Base-by-base conservation (phyloP, 2,113 vertebrate genomes). In the Vulpes vulpes region DNA sequence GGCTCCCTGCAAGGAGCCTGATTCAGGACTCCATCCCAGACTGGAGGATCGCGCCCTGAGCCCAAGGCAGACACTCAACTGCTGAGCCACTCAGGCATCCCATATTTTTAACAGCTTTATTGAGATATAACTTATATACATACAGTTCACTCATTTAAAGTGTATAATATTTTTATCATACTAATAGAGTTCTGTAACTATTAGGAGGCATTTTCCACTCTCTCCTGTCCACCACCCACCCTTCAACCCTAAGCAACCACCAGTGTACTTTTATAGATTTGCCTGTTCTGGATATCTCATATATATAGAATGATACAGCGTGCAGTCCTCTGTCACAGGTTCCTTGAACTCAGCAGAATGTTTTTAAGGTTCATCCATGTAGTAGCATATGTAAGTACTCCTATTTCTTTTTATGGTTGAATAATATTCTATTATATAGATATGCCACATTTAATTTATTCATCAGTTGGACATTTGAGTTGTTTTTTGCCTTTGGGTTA, bases 21-120 rank as follows among this genome's bases (percentile, higher is more conserved):
- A 43, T 43, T 43, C 7, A 43, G 43, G 43, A 43, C 43, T 43
- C 43, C 1, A 43, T 43, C 43, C 43, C 43, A 43, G 43, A 43
- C 43, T 7, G 6, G 5, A 43, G 43, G 43, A 43, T 43, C 43
- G 43, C 6, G 43, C 43, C 43, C 43, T 43, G 43, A 43, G 43
- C 43, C 43, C 43, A 43, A 43, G 43, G 43, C 43, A 43, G 43
- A 43, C 43, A 43, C 43, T 43, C 43, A 43, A 43, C 43, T 43
- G 43, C 43, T 43, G 6, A 43, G 43, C 43, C 43, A 43, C 5
- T 43, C 43, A 43, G 43, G 6, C 43, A 43, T 43, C 43, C 43
- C 43, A 7, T 76, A 57, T 92, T 95, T 94, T 94, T 35, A 71
- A 92, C 9, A 93, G 32, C 35, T 64, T 95, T 94, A 43, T 78